These are phyloP conservation scores for Xiphophorus birchmanni DNA, from an alignment of 2,797 vertebrate genomes.

Conservation along the genomic window DNA sequence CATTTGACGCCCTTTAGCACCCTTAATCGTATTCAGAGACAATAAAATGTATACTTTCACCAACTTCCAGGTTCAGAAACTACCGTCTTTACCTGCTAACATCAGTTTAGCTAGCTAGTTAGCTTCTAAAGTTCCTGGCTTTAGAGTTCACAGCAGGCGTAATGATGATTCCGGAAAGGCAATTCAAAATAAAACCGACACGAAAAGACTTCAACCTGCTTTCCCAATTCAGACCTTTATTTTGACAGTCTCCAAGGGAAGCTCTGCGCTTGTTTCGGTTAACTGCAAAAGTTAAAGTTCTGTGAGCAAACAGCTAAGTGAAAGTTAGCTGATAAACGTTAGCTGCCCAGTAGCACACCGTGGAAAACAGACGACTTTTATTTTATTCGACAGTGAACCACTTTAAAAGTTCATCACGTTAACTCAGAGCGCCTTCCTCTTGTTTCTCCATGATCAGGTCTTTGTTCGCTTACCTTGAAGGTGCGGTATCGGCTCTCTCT, in stretches of 20 bases:
- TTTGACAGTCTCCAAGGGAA: neutral
- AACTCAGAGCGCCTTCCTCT: neutral
- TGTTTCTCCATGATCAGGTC: constrained; percentile 30
- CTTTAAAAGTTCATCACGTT: neutral
- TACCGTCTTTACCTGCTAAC: constrained; percentile 43
- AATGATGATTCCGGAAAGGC: rapidly evolving
- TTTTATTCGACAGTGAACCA: too few species aligned
- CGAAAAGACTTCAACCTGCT: rapidly evolving
- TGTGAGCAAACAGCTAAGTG: constrained; percentile 42
- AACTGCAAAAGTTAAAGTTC: constrained; percentile 42
- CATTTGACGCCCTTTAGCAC: rapidly evolving
- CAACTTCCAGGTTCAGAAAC: neutral
- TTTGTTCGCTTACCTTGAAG: constrained; percentile 77
- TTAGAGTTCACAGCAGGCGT: neutral
- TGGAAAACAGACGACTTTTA: rapidly evolving
- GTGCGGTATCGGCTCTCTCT: constrained; percentile 62
- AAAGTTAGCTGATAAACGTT: constrained; percentile 70
- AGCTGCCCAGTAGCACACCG: constrained; percentile 38
- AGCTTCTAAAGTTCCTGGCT: constrained; percentile 60
- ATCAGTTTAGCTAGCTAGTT: constrained; percentile 54
- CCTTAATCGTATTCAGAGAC: rapidly evolving
- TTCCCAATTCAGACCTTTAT: rapidly evolving
- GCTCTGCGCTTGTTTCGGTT: rapidly evolving
- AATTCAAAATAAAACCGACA: constrained; percentile 30
- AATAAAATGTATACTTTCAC: neutral